phyloP scores from a whole-genome alignment of 2,797 vertebrate genomes.

The Furcifer pardalis region DNA sequence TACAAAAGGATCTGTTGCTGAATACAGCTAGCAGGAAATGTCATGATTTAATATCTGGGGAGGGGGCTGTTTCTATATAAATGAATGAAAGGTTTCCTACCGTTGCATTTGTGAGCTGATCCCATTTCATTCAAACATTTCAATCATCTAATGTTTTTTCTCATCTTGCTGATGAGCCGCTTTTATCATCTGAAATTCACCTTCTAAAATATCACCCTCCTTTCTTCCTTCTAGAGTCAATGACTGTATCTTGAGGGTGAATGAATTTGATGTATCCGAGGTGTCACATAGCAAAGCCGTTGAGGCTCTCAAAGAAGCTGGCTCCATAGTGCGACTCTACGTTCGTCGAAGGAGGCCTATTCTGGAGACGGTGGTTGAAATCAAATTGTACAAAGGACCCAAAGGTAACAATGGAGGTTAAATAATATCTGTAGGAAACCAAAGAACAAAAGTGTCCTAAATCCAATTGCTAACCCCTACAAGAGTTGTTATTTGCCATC shows the following conservation, averaged over 20 bases:
- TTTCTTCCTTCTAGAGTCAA: conserved; percentile 84
- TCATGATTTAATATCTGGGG: not conserved
- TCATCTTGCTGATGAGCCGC: not conserved
- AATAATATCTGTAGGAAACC: fast-evolving
- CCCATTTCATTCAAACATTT: not conserved
- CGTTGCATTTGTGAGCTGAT: not conserved
- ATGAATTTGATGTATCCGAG: conserved; percentile 91
- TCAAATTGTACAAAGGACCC: conserved; percentile 96
- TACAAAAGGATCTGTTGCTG: not conserved
- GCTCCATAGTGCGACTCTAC: conserved; percentile 92
- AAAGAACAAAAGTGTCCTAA: too few species aligned
- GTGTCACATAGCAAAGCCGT: conserved; percentile 96
- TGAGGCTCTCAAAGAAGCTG: conserved; percentile 94
- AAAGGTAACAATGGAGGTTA: conserved; percentile 82
- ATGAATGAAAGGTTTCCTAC: not conserved
- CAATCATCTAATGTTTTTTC: not conserved
- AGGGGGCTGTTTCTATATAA: not conserved
- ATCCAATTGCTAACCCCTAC: too few species aligned
- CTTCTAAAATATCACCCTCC: conserved; percentile 15
- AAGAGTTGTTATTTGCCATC: too few species aligned
- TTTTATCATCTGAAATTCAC: not conserved
- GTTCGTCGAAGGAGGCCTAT: conserved; percentile 93
- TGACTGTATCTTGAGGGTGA: conserved; percentile 95
- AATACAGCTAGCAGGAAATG: not conserved
- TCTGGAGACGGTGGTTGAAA: conserved; percentile 93